phyloP scores from a whole-genome alignment of 2,888 invertebrate genomes.

The Pristionchus exspectatus region DNA sequence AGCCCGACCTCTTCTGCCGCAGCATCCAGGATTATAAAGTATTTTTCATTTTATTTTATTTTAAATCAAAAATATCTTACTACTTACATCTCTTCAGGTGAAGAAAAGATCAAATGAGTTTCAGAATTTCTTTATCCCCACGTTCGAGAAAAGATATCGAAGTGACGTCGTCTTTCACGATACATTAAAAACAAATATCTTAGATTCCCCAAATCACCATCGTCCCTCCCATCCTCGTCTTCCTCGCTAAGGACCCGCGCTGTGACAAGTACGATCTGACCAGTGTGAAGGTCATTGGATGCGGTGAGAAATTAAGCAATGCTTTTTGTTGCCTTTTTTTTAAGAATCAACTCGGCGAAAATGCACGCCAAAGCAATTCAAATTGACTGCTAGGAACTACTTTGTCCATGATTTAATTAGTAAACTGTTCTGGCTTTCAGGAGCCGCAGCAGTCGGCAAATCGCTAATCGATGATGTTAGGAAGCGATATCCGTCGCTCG shows the following conservation, averaged over 20 bases:
- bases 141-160: no score
- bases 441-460: conserved; percentile 14
- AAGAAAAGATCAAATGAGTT: no score
- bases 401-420: no score
- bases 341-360: background rate
- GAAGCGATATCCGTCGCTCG: background rate
- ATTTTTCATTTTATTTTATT: no score
- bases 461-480: background rate
- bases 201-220: conserved; percentile 81
- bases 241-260: conserved; percentile 85
- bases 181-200: no score
- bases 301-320: background rate
- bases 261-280: conserved; percentile 88
- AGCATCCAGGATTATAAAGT: conserved; percentile 55
- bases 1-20: conserved; percentile 69
- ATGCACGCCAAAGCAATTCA: background rate
- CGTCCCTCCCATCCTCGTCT: conserved; percentile 90
- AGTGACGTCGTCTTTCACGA: no score
- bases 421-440: background rate
- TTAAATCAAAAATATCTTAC: no score
- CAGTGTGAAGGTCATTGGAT: conserved; percentile 77
- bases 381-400: no score
- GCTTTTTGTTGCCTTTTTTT: no score
- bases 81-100: no score
- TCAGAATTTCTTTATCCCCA: no score